phyloP scores from a whole-genome alignment of 2,113 vertebrate genomes.

The Danionella cerebrum region DNA sequence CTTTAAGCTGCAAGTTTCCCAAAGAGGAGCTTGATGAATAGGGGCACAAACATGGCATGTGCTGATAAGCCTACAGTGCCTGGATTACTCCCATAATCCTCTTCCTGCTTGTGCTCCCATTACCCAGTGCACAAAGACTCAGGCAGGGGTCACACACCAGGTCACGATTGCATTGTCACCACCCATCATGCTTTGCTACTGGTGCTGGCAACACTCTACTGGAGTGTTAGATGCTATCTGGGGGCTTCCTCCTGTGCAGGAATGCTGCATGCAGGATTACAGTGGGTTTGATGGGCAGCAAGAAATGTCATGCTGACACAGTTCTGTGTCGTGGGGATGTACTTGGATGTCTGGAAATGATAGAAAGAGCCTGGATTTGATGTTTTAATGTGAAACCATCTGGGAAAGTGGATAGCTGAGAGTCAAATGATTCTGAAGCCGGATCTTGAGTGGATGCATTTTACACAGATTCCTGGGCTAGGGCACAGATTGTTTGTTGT shows the following conservation, averaged over 20 bases:
- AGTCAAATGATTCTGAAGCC: not conserved
- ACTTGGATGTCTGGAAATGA: not conserved
- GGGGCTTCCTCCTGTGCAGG: not conserved
- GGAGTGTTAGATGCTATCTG: conserved; percentile 1
- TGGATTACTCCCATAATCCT: conserved; percentile 37
- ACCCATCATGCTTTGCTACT: not conserved
- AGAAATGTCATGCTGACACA: not conserved
- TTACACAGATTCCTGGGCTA: not conserved
- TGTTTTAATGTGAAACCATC: not conserved
- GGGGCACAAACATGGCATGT: conserved; percentile 32
- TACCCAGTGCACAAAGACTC: conserved; percentile 20
- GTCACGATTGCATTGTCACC: conserved; percentile 5
- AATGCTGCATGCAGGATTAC: not conserved
- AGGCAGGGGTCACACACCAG: conserved; percentile 19
- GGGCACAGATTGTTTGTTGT: not conserved
- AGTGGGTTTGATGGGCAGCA: not conserved
- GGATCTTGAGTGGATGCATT: not conserved
- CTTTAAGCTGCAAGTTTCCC: conserved; percentile 27
- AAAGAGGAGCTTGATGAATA: conserved; percentile 27
- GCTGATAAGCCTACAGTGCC: conserved; percentile 36
- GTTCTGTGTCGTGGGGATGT: not conserved
- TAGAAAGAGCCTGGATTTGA: not conserved
- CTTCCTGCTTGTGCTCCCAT: conserved; percentile 15
- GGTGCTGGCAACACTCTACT: not conserved
- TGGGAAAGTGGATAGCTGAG: not conserved